Evolutionary conservation across 2,113 vertebrate species (phyloP), one percentile per base, ranked within the genome.

Genomic region (Nerophis lumbriciformis): DNA sequence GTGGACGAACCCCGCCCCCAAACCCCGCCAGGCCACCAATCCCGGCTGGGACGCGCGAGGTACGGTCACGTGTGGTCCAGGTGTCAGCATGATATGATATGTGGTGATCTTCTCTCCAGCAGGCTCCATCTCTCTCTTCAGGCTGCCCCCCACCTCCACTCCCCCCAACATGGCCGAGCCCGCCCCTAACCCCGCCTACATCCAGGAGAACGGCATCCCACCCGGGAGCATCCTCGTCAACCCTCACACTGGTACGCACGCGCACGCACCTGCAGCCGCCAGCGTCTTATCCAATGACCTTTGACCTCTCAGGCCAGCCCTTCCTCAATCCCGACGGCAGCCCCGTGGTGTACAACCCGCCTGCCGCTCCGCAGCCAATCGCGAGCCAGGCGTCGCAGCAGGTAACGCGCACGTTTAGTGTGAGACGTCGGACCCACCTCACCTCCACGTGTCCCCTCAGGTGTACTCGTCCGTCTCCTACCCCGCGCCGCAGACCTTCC

Each of bases 191-290:
- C 89, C 94, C 71, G 88, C 91, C 87, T 97, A 94, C 75, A 92
- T 95, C 71, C 81, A 93, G 68, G 95, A 96, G 88, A 93, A 94
- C 53, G 95, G 94, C 54, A 98, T 98, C 81, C 94, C 93, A 0
- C 96, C 95, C 0, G 95, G 95, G 72, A 97, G 95, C 82, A 95
- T 98, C 77, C 88, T 98, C 39, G 86, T 98, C 65, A 98, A 97
- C 81, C 95, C 96, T 0, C 94, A 94, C 52, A 98, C 94, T 88
- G 94, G 96, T 98, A 73, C 16, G 10, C 58, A 48, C n/a, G 61
- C 13, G 49, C 54, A 56, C 39, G 38, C 19, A 62, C 44, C 47
- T 50, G 62, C 57, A 47, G 65, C 63, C 19, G 4, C 28, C 4
- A 28, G 28, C 28, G 3, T 28, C 28, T 28, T 28, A 28, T 28